Conservation (phyloP, 2,113 vertebrate species). For the Datnioides undecimradiatus region DNA sequence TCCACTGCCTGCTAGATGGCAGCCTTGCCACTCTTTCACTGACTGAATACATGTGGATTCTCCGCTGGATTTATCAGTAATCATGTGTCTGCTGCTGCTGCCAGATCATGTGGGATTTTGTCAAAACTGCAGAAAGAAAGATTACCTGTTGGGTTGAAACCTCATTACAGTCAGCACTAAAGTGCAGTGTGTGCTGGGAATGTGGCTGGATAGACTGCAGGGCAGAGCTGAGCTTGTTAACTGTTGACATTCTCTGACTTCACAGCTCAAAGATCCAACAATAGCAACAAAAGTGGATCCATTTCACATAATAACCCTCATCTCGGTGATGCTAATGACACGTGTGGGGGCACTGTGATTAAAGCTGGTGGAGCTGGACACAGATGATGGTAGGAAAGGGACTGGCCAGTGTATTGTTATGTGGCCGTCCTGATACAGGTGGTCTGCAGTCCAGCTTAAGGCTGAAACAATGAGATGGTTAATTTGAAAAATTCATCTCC, state of each 20-base stretch:
- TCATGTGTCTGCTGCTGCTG: conserved; percentile 32
- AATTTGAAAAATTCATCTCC: background rate
- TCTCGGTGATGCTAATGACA: background rate
- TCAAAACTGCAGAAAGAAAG: conserved; percentile 22
- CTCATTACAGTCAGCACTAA: background rate
- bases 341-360: background rate
- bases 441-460: background rate
- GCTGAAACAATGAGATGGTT: background rate
- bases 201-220: background rate
- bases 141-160: conserved; percentile 20
- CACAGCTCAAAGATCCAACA: background rate
- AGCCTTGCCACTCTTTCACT: background rate
- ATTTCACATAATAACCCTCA: background rate
- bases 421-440: background rate
- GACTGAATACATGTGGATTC: background rate
- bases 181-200: conserved; percentile 6
- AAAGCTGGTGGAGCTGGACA: background rate
- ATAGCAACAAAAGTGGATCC: background rate
- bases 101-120: conserved; percentile 39
- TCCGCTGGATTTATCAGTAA: conserved; percentile 13
- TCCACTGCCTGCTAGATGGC: conserved; percentile 36
- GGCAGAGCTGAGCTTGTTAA: background rate
- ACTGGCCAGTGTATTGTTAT: too few species aligned
- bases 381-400: background rate
- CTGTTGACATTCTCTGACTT: background rate